phyloP scores from a whole-genome alignment of 2,797 vertebrate genomes.

The Tympanoctomys barrerae region DNA sequence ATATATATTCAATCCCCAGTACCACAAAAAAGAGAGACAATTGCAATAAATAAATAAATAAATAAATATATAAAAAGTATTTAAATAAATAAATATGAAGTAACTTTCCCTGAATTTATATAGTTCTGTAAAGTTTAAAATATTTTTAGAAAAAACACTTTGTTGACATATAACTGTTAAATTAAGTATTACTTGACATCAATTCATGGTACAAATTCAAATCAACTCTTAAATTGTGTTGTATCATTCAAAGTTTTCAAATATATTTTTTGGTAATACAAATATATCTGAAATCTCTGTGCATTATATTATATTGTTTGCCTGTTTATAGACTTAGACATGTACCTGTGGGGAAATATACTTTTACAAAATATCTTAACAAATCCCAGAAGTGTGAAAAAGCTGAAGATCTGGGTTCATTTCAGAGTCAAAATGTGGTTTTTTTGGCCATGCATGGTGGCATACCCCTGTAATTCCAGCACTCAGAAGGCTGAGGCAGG shows the following conservation, averaged over 20 bases:
- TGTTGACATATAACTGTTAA: background rate
- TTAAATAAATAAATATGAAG: background rate
- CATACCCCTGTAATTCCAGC: background rate
- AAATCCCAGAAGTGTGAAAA: background rate
- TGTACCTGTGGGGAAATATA: background rate
- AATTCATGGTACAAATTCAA: background rate
- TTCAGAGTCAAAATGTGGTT: background rate
- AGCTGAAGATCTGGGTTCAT: background rate
- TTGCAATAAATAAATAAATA: too few relatives aligned
- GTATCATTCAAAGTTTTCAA: constrained; percentile 20
- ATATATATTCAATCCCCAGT: too few relatives aligned
- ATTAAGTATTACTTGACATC: background rate
- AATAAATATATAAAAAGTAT: too few relatives aligned
- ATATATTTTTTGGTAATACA: background rate
- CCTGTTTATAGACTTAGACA: background rate
- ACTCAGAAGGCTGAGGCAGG: background rate
- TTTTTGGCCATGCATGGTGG: background rate
- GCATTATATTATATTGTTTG: background rate
- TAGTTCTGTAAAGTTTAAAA: background rate
- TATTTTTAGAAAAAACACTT: background rate
- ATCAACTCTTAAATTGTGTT: background rate
- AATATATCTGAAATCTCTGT: constrained; percentile 32
- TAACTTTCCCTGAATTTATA: background rate
- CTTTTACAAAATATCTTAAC: background rate
- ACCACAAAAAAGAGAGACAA: too few relatives aligned